phyloP scores from a whole-genome alignment of 2,113 vertebrate genomes.

The Pandion haliaetus region DNA sequence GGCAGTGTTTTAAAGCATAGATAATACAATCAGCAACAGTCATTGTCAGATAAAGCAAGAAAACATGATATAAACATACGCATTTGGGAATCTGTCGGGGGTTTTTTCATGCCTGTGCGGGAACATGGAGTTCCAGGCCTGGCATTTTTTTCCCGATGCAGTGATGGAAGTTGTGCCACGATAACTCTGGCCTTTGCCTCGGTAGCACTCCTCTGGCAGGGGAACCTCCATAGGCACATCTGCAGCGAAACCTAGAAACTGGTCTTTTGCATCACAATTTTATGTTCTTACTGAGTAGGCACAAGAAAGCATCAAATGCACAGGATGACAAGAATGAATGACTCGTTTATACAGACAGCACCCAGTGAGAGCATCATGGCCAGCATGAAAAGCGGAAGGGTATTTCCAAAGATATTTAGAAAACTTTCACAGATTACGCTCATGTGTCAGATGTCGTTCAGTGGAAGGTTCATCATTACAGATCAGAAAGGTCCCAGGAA shows the following conservation, averaged over 20 bases:
- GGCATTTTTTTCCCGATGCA: slow-evolving; percentile 87
- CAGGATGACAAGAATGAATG: not conserved
- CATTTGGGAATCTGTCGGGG: slow-evolving; percentile 72
- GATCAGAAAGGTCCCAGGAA: not conserved
- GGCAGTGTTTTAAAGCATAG: not conserved
- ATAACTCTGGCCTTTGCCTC: slow-evolving; percentile 78
- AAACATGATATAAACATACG: slow-evolving; percentile 69
- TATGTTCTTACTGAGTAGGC: not conserved
- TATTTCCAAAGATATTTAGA: not conserved
- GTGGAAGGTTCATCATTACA: not conserved
- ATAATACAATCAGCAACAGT: not conserved
- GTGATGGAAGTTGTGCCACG: slow-evolving; percentile 85
- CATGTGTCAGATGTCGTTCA: not conserved
- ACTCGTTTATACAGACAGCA: not conserved
- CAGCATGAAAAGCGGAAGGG: not conserved
- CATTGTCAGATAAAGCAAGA: not conserved
- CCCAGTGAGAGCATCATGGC: not conserved
- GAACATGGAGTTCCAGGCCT: slow-evolving; percentile 83
- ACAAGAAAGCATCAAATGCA: not conserved
- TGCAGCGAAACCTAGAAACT: not conserved
- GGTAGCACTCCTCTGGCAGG: slow-evolving; percentile 83
- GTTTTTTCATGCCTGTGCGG: slow-evolving; percentile 85
- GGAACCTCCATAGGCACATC: not conserved
- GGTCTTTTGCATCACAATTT: not conserved
- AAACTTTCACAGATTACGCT: not conserved